Evolutionary conservation across 2,797 vertebrate genomes (phyloP), one percentile per base, ranked within the genome.

Genomic region (Menidia menidia): DNA sequence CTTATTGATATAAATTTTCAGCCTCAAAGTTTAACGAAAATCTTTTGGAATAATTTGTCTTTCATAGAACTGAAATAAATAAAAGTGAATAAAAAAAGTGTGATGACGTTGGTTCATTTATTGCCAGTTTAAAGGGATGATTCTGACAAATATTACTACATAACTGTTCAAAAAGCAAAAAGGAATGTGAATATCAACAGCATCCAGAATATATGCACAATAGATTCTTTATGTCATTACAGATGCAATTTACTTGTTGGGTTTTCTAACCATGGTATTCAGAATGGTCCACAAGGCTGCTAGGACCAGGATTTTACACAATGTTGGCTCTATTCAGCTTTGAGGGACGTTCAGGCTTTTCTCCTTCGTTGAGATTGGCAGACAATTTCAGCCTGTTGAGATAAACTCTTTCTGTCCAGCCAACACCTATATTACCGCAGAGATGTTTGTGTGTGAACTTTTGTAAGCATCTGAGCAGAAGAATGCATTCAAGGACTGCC

Each of bases 351-450:
- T 75, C 4, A 35, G 54, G 55, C 51, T 71, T 75, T 71, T 72
- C 60, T 54, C 47, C 54, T 76, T 60, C 45, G 51, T 18, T 74
- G 44, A 65, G 66, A 69, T 39, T 64, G 45, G 45, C 57, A 58
- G 63, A 19, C 15, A 48, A 42, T 58, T 66, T 71, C 39, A 70
- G 31, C 32, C 60, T 51, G 63, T 32, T 48, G 35, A 64, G 65
- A 73, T 19, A 53, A 71, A 71, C 51, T 67, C 42, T 41, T 43
- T 25, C 59, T 56, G 42, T 50, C 52, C 1, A 14, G 52, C 71
- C 63, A 48, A 64, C n/a, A 60, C 51, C 64, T 56, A 47, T 15
- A 19, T 62, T 54, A 54, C 7, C 18, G 58, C 60, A 50, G 18
- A 32, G 35, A 31, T 70, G 16, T 18, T 53, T 48, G 19, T 32